A percentile compares a stretch with the other conserved stretches of the same genome.
These are phyloP conservation scores for Tinea semifulvella DNA, from an alignment of 2,888 invertebrate species.

Conservation along the genomic window DNA sequence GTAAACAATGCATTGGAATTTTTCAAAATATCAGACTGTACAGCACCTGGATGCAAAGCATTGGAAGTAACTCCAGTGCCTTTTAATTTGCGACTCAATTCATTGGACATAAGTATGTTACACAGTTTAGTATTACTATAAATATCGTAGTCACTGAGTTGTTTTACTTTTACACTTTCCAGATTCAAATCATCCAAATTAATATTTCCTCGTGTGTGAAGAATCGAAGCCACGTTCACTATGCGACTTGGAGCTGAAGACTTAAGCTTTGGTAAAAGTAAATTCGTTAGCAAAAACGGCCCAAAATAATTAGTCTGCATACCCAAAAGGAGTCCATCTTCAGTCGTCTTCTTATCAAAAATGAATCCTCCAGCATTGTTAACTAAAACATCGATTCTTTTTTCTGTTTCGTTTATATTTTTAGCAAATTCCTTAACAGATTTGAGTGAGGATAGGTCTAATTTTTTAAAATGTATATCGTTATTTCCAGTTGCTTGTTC, in stretches of 20 bases:
- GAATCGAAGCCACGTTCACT: conserved; percentile 41
- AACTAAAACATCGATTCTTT: conserved; percentile 65
- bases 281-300: conserved; percentile 70
- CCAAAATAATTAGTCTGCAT: conserved; percentile 70
- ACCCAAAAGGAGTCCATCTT: conserved; percentile 66
- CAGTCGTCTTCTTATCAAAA: conserved; percentile 43
- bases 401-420: conserved; percentile 57
- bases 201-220: conserved; percentile 30
- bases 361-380: conserved; percentile 69
- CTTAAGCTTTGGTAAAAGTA: conserved; percentile 58
- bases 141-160: conserved; percentile 17
- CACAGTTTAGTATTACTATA: conserved; percentile 73
- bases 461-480: conserved; percentile 40
- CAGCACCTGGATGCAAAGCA: conserved; percentile 83
- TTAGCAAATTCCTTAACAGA: conserved; percentile 70
- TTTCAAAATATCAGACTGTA: conserved; percentile 76
- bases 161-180: conserved; percentile 26
- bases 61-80: conserved; percentile 78
- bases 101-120: conserved; percentile 77
- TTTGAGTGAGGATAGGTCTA: conserved; percentile 60
- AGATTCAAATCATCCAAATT: conserved; percentile 34
- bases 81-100: conserved; percentile 73
- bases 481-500: conserved; percentile 31
- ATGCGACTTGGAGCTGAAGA: conserved; percentile 46
- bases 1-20: conserved; percentile 29